Conservation (phyloP, 2,113 vertebrate genomes). For the Psettodes erumei region DNA sequence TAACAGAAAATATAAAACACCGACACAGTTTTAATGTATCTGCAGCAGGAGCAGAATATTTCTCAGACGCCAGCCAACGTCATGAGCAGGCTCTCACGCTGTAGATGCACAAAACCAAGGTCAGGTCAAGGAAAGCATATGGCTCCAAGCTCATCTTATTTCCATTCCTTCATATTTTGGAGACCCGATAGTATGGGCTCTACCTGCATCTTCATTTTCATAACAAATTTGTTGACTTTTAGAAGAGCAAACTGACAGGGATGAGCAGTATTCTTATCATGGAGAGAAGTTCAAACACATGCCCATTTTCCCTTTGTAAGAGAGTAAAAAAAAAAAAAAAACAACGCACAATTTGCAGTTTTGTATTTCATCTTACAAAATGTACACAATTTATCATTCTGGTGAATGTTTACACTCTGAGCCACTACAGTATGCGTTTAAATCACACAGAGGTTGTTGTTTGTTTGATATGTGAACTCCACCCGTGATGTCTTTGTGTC, state of each 20-base stretch:
- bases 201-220: too few species aligned
- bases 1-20: too few species aligned
- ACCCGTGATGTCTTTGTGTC: background rate
- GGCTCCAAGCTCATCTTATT: background rate
- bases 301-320: too few species aligned
- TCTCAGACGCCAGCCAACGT: conserved; percentile 66
- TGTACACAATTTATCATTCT: background rate
- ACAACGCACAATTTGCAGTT: background rate
- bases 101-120: background rate
- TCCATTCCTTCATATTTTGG: too few species aligned
- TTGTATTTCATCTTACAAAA: background rate
- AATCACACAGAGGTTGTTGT: background rate
- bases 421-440: conserved; percentile 15
- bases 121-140: background rate
- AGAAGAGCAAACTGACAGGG: background rate
- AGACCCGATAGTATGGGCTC: too few species aligned
- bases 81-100: conserved; percentile 18
- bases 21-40: background rate
- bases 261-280: background rate
- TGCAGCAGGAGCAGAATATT: conserved; percentile 5
- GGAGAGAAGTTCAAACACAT: too few species aligned
- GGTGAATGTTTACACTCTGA: conserved; percentile 42
- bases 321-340: background rate
- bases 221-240: too few species aligned
- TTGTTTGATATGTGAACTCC: conserved; percentile 11